A percentile compares a stretch with the other conserved stretches of the same genome.
These are phyloP conservation scores for Myanophis thanlyinensis DNA, from an alignment of 2,113 vertebrate genomes.

Conservation along the genomic window DNA sequence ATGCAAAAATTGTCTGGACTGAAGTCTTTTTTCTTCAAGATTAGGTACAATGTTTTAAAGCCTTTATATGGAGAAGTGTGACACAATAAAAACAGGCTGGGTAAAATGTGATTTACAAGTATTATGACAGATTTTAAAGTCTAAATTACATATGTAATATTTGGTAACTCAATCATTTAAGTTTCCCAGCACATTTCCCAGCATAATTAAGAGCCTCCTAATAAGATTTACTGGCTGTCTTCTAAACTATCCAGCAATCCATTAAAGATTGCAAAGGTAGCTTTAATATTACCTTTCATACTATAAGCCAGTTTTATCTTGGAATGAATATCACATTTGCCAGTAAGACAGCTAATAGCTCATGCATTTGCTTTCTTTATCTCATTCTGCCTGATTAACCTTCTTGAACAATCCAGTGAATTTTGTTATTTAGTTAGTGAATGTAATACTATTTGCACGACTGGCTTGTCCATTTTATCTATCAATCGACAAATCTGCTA, in stretches of 20 bases:
- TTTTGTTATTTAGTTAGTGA: neutral
- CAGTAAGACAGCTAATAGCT: neutral
- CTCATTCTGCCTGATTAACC: neutral
- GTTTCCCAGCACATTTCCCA: constrained; percentile 4
- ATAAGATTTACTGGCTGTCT: neutral
- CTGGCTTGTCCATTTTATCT: neutral
- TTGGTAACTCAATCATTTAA: neutral
- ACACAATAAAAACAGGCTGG: neutral
- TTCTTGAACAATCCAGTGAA: neutral
- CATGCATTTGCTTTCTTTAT: neutral
- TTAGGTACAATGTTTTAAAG: neutral
- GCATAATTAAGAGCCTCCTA: neutral
- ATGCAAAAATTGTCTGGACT: neutral
- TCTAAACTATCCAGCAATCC: neutral
- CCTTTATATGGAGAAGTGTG: neutral
- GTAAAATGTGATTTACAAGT: neutral
- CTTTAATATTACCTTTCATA: neutral
- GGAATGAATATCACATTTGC: neutral
- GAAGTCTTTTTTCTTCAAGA: neutral
- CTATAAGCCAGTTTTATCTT: neutral
- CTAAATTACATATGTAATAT: neutral
- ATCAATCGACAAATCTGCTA: neutral
- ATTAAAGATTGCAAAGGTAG: neutral
- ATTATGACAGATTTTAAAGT: neutral
- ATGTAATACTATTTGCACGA: neutral